Base-by-base conservation (phyloP, 2,113 vertebrate genomes). In the Tenebrosternarchus preto region DNA sequence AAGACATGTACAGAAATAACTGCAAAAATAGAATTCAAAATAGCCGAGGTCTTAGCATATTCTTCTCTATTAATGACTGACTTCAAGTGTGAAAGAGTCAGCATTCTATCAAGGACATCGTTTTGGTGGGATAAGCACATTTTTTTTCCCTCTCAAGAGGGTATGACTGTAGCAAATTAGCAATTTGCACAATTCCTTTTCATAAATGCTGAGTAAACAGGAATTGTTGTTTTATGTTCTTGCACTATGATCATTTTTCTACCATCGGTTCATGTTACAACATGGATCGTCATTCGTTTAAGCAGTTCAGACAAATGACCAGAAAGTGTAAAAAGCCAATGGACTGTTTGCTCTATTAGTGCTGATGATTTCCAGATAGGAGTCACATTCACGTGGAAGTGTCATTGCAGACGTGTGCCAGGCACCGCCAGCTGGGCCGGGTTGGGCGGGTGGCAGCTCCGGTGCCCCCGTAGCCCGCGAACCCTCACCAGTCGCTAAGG, bases 41-140 rank as follows among this genome's bases (percentile, higher is more conserved):
- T 46, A 59, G 29, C 25, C 19, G 19, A 22, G 59, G 43, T 22
- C 67, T 64, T 39, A 66, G 56, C 77, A 66, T 81, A 73, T 77
- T 77, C 56, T 29, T 73, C 24, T 56, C 46, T 66, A 22, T 63
- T 77, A 85, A 81, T 80, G 53, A 79, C 81, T 60, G 64, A 78
- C 64, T 77, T 84, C 25, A 80, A 82, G 70, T 73, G 67, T 80
- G 50, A 80, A 57, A 59, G 72, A 81, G 75, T 80, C 63, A 77
- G 76, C 80, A 8, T 81, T 80, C 71, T 39, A 82, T 83, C 73
- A 82, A 57, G 67, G 39, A 80, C 84, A 73, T 78, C 5, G 36
- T 80, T 78, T 78, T 61, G 76, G 69, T 63, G 68, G 71, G 43
- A 78, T 82, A 77, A 81, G 60, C 46, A 67, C 29, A 83, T 79